Base-by-base conservation (phyloP, 2,113 vertebrate species). In the Pelecanoides urinatrix region DNA sequence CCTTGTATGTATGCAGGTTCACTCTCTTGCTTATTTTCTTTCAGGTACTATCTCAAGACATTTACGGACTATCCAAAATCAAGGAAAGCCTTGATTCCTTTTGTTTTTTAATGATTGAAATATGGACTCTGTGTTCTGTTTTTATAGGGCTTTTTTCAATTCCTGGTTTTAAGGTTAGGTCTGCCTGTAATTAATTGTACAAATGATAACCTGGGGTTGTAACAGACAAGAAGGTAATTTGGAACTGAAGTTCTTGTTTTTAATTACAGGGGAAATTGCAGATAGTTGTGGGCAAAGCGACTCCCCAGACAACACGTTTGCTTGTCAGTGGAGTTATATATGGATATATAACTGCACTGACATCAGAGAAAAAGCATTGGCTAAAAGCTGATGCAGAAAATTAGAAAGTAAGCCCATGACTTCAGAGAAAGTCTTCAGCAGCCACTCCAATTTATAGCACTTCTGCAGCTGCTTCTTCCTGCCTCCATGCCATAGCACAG, bases 11-110 rank as follows among this genome's bases (percentile, higher is more conserved):
- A 59, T 65, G 9, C 55, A 77, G 49, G 79, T 96, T 92, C 88
- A 96, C 85, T 86, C 18, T 92, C 89, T 94, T 65, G 56, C 89
- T 95, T 97, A 50, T 95, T 97, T 86, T 98, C 85, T 97, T 98
- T 79, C 97, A 99, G 99, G 96, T 99, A 98, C 97, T 99, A 99
- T 96, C 96, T 97, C 90, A 98, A 98, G 97, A 98, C 97, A 47
- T 99, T 99, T 96, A 97, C 98, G 95, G 98, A 99, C 91, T 99
- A 99, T 90, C 99, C 99, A 85, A 99, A 97, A 97, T 98, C 98
- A 97, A 98, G 99, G 97, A 99, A 98, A 98, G 98, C 98, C 78
- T 96, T 99, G 88, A 98, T 99, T 97, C 99, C 99, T 88, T 99
- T 99, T 87, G 95, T 99, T 97, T 98, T 99, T 96, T 99, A 97